phyloP scores from a whole-genome alignment of 2,888 invertebrate species.

The Callyntrura guangdongensis region DNA sequence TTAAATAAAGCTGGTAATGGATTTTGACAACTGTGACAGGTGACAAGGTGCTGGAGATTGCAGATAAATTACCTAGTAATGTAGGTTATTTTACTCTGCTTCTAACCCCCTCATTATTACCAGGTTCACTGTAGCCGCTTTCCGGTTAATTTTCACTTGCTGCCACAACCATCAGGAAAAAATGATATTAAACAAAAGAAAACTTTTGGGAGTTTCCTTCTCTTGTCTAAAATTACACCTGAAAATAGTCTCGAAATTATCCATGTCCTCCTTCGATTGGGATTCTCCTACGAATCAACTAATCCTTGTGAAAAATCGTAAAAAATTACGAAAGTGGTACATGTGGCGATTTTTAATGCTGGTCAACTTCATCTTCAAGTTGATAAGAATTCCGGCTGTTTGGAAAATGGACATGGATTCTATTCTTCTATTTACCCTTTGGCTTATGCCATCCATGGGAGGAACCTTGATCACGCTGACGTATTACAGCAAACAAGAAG shows the following conservation, averaged over 20 bases:
- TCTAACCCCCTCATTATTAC: too few relatives aligned
- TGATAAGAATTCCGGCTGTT: neutral
- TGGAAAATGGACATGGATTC: constrained; percentile 30
- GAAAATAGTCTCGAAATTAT: neutral
- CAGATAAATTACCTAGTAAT: too few relatives aligned
- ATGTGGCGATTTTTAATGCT: neutral
- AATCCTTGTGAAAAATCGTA: neutral
- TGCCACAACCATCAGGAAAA: too few relatives aligned
- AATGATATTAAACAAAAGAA: neutral
- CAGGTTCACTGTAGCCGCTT: too few relatives aligned
- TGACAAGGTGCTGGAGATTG: too few relatives aligned
- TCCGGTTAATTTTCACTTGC: too few relatives aligned
- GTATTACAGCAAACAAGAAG: neutral
- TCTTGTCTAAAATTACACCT: neutral
- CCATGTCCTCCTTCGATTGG: neutral
- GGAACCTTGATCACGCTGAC: neutral
- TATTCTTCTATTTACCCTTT: neutral
- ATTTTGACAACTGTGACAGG: too few relatives aligned
- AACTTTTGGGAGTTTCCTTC: neutral
- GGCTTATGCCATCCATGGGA: neutral
- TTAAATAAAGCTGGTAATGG: too few relatives aligned
- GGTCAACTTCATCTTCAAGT: neutral
- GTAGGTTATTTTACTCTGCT: too few relatives aligned
- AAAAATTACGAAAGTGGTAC: neutral
- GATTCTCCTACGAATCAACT: neutral